Percentiles rank a stretch among this genome's conserved stretches.
These are phyloP conservation scores for Meles meles DNA, from an alignment of 2,113 vertebrate species.

Conservation along the genomic window DNA sequence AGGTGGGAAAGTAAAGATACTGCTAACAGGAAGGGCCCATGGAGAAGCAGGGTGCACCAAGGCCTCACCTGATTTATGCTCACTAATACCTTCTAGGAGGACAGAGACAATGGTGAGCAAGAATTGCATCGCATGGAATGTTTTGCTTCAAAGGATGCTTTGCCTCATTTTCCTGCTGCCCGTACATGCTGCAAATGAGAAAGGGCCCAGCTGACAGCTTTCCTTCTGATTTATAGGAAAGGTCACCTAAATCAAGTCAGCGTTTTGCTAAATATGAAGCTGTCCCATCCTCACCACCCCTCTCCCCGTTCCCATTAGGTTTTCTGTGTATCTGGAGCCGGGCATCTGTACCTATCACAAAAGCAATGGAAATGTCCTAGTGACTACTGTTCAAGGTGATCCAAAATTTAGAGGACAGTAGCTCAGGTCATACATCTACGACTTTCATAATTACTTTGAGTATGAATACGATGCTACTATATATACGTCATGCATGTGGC, in stretches of 20 bases:
- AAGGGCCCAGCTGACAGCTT: conserved; percentile 70
- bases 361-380: conserved; percentile 38
- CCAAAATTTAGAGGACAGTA: conserved; percentile 28
- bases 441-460: neutral
- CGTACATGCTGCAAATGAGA: conserved; percentile 63
- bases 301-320: neutral
- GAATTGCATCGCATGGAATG: neutral
- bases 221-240: conserved; percentile 79
- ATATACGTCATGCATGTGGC: neutral
- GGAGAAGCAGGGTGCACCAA: neutral
- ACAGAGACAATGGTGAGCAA: neutral
- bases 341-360: conserved; percentile 49
- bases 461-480: conserved; percentile 18
- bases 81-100: conserved; percentile 17
- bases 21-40: conserved; percentile 4
- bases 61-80: conserved; percentile 47
- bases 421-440: conserved; percentile 50
- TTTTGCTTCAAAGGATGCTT: conserved; percentile 70
- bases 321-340: conserved; percentile 45
- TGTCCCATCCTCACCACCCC: neutral
- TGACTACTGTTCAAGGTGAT: conserved; percentile 1
- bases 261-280: conserved; percentile 78
- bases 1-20: conserved; percentile 49
- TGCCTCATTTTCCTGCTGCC: conserved; percentile 72
- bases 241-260: conserved; percentile 79